A percentile compares a stretch with the other conserved stretches of the same genome.
Conservation (phyloP, 2,113 vertebrate species). For the Tyto alba region DNA sequence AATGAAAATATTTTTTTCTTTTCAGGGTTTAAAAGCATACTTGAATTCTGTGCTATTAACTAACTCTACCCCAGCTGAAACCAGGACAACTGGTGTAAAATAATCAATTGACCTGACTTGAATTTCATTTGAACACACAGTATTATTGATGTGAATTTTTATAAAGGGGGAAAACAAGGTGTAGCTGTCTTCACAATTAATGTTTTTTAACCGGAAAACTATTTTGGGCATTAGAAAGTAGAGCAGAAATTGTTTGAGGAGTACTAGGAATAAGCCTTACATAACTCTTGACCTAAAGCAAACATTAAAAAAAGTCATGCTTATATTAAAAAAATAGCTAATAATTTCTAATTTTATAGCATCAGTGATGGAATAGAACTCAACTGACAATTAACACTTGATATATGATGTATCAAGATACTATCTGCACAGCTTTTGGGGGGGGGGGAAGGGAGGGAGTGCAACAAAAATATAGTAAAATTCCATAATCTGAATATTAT, state of each 20-base stretch:
- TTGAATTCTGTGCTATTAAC: neutral
- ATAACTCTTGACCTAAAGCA: neutral
- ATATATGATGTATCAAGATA: neutral
- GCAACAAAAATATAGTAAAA: neutral
- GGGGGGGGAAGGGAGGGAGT: no score
- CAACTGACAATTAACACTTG: neutral
- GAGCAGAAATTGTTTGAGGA: neutral
- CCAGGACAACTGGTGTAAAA: neutral
- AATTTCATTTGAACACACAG: neutral
- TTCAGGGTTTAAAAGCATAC: neutral
- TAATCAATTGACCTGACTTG: neutral
- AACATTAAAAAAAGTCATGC: neutral
- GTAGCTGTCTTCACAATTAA: neutral
- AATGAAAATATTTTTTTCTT: neutral
- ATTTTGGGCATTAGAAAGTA: slow-evolving; percentile 8
- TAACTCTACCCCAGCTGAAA: no score
- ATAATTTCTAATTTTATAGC: neutral
- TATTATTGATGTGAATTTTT: neutral
- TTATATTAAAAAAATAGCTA: neutral
- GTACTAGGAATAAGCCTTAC: neutral
- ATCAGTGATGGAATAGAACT: neutral
- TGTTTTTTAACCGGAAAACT: neutral
- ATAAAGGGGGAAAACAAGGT: neutral
- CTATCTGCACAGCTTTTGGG: neutral
- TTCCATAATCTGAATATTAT: neutral